phyloP scores from a whole-genome alignment of 2,113 vertebrate genomes.

The Tetraodon nigroviridis region DNA sequence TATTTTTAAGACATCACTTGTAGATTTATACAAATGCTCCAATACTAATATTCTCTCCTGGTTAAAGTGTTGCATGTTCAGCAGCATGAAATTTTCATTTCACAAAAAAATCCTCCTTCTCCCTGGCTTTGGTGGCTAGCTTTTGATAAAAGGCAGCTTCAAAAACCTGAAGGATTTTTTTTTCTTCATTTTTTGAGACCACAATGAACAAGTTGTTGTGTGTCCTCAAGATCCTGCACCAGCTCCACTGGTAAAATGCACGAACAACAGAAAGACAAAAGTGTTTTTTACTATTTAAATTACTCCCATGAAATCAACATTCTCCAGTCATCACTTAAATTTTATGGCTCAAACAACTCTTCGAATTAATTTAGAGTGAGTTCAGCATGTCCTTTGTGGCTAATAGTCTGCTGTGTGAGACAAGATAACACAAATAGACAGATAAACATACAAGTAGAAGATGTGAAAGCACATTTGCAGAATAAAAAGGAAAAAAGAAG shows the following conservation, averaged over 20 bases:
- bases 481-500: too few species aligned
- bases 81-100: background rate
- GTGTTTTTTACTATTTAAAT: background rate
- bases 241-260: background rate
- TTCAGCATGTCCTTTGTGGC: too few species aligned
- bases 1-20: constrained; percentile 14
- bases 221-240: background rate
- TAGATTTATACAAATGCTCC: constrained; percentile 38
- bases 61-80: constrained; percentile 11
- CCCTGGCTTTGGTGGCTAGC: too few species aligned
- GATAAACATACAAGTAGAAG: too few species aligned
- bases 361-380: too few species aligned
- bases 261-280: background rate
- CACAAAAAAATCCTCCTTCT: background rate
- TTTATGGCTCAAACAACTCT: too few species aligned
- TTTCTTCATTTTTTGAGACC: background rate
- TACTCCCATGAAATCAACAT: too few species aligned
- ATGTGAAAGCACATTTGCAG: too few species aligned
- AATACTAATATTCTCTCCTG: constrained; percentile 16
- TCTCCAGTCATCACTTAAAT: too few species aligned
- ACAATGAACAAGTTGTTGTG: background rate
- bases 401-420: too few species aligned
- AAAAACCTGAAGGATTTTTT: background rate
- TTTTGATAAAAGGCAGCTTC: background rate
- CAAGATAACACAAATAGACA: too few species aligned